Conservation (phyloP, 2,888 invertebrate genomes). For the Cephus pygmeus region DNA sequence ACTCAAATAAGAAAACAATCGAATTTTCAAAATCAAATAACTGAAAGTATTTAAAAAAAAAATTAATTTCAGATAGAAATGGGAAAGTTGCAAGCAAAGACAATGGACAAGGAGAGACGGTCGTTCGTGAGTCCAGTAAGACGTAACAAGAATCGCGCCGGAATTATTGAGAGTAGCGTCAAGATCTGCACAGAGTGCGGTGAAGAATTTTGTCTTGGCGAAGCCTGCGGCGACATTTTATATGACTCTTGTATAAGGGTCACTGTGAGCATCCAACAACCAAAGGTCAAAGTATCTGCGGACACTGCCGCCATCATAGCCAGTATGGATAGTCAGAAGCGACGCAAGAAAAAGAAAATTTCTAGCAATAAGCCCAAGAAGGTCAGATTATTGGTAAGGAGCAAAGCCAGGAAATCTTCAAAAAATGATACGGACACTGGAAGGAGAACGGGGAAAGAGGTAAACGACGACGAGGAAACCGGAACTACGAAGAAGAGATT, state of each 20-base stretch:
- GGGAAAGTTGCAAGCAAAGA: conserved; percentile 81
- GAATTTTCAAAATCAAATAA: not conserved
- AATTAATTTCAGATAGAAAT: conserved; percentile 72
- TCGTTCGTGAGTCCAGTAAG: conserved; percentile 75
- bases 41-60: not conserved
- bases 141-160: conserved; percentile 85
- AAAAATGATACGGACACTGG: conserved; percentile 57
- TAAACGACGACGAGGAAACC: conserved; percentile 60
- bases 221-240: conserved; percentile 69
- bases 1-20: not conserved
- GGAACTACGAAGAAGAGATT: conserved; percentile 56
- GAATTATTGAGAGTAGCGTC: conserved; percentile 82
- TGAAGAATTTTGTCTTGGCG: conserved; percentile 83
- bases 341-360: conserved; percentile 45
- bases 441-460: conserved; percentile 66
- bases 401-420: conserved; percentile 28
- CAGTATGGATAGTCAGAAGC: conserved; percentile 50
- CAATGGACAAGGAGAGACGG: conserved; percentile 77
- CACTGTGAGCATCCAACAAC: conserved; percentile 52
- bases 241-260: conserved; percentile 71
- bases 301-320: conserved; percentile 64
- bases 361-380: conserved; percentile 48
- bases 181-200: conserved; percentile 83
- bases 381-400: conserved; percentile 51
- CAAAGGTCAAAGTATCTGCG: conserved; percentile 53